Base-by-base conservation (phyloP, 2,113 vertebrate genomes). In the Mionectes macconnelli region DNA sequence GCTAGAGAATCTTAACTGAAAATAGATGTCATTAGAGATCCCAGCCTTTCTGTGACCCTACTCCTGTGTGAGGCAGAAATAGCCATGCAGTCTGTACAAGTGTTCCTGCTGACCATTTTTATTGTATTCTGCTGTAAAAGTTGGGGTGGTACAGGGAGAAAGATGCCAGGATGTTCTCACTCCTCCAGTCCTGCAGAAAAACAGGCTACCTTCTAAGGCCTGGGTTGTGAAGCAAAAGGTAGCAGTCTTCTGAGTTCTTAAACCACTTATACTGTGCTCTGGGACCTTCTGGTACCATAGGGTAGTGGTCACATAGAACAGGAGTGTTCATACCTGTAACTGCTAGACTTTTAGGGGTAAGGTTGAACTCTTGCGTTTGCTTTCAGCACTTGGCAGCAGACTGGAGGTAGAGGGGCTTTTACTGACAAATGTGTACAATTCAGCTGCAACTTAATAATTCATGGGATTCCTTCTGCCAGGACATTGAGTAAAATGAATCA, bases 1-100 rank as follows among this genome's bases (percentile, higher is more conserved):
- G 89, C 80, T 93, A 31, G 73, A 93, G 84, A 94, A 94, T 94
- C 60, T 81, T 90, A 96, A 93, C 94, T 91, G 91, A 78, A 96
- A 95, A 95, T 95, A 96, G 96, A 89, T 84, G 86, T 94, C 86
- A 94, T 84, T 94, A 93, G 86, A 91, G 96, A 97, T 91, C 68
- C 35, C 94, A 92, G 33, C 94, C 89, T 70, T 92, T 90, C 60
- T 93, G 60, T 94, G 95, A 89, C 93, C 93, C 44, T 31, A 0
- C 52, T 75, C 8, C 24, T 75, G 47, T 5, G 5, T 31, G 50
- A 73, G 69, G 86, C 68, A 92, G 73, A 90, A 95, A 80, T 93
- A 97, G 79, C 76, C 28, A 8, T 7, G 5, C 6, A 8, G 75
- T 78, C 40, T 74, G 40, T 85, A 45, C 33, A 53, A 94, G 25